A percentile compares a stretch with the other conserved stretches of the same genome.
phyloP scores from a whole-genome alignment of 2,888 invertebrate genomes.

The Steinernema scapterisci region DNA sequence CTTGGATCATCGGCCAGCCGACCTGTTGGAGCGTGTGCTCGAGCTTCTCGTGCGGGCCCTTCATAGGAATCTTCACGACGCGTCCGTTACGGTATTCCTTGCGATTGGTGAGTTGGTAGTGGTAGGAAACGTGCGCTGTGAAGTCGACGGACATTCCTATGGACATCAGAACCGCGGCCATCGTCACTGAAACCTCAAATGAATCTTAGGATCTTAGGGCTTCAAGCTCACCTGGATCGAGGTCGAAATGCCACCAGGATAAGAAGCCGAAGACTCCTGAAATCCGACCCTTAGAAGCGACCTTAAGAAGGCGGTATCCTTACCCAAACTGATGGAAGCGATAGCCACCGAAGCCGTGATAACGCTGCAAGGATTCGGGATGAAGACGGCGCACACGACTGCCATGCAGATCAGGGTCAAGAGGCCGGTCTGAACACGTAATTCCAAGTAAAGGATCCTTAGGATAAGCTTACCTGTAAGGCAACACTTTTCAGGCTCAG shows the following conservation, averaged over 20 bases:
- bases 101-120: conserved; percentile 62
- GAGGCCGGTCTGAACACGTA: conserved; percentile 51
- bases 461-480: conserved; percentile 46
- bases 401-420: conserved; percentile 64
- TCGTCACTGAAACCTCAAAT: background rate
- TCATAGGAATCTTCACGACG: conserved; percentile 55
- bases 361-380: conserved; percentile 61
- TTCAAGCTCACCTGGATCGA: conserved; percentile 67
- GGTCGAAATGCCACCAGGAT: conserved; percentile 63
- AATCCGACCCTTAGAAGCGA: no score
- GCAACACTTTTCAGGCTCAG: conserved; percentile 60
- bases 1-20: conserved; percentile 67
- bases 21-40: conserved; percentile 59
- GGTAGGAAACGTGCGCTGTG: conserved; percentile 65
- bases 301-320: background rate
- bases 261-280: conserved; percentile 65
- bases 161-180: conserved; percentile 65
- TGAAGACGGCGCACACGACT: conserved; percentile 64
- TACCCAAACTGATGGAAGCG: conserved; percentile 69
- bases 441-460: background rate
- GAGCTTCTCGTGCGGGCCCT: conserved; percentile 50
- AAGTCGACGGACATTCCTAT: conserved; percentile 66
- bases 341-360: conserved; percentile 61
- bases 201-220: no score
- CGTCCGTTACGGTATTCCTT: conserved; percentile 55